A percentile compares a stretch with the other conserved stretches of the same genome.
Evolutionary conservation across 92 coral and sea anemone genomes (phyloP).

Genomic region (Micromussa lordhowensis): DNA sequence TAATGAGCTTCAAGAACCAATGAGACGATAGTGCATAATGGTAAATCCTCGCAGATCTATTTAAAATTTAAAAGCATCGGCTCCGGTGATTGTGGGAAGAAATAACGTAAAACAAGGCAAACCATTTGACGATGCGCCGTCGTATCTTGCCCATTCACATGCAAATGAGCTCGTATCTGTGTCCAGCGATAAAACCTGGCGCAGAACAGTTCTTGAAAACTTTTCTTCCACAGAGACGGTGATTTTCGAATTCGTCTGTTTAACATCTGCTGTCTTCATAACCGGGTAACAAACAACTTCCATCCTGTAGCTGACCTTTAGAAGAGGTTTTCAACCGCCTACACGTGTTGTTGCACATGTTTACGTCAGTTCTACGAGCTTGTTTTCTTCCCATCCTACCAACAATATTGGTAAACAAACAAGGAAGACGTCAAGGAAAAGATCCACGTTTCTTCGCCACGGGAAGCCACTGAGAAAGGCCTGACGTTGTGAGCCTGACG

Average conservation of each 20-base stretch:
- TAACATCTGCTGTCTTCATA: not conserved
- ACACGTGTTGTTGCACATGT: conserved; percentile 25
- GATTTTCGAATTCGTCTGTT: not conserved
- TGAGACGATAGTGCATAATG: conserved; percentile 53
- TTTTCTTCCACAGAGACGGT: not conserved
- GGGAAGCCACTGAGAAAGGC: not conserved
- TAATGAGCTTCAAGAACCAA: conserved; percentile 73
- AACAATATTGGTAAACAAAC: conserved; percentile 16
- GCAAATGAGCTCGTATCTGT: conserved; percentile 29
- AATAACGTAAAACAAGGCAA: conserved; percentile 46
- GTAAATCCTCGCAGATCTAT: conserved; percentile 78
- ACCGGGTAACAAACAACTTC: not conserved
- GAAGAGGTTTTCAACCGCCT: conserved; percentile 22
- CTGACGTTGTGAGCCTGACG: conserved; percentile 26
- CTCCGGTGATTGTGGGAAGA: conserved; percentile 53
- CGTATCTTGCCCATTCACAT: conserved; percentile 28
- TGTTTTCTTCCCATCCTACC: not conserved
- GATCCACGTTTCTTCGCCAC: not conserved
- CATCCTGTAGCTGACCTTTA: not conserved
- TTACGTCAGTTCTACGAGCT: conserved; percentile 2
- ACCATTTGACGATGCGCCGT: conserved; percentile 21
- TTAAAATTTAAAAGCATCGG: conserved; percentile 75
- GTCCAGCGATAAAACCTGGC: conserved; percentile 17
- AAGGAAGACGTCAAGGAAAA: not conserved
- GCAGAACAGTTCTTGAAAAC: not conserved